phyloP scores from a whole-genome alignment of 1,140 invertebrate species.

The Reticulitermes speratus region DNA sequence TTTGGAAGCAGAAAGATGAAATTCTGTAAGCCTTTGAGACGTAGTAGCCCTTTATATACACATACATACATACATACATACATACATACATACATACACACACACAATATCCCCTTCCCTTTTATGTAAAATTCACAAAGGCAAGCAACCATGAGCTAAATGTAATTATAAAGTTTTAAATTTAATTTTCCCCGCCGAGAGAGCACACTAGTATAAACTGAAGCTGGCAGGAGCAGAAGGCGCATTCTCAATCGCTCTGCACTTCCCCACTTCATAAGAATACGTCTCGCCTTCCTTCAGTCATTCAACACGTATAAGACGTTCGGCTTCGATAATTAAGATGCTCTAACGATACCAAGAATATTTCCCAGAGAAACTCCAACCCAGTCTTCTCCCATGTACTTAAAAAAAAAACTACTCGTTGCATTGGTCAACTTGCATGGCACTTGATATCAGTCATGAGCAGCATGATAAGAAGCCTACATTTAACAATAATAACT shows the following conservation, averaged over 20 bases:
- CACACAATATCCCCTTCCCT: neutral
- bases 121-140: constrained; percentile 17
- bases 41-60: neutral
- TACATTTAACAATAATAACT: neutral
- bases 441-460: neutral
- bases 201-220: neutral
- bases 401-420: neutral
- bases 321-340: neutral
- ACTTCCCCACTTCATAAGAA: neutral
- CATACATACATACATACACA: neutral
- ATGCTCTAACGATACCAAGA: neutral
- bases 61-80: too few species aligned
- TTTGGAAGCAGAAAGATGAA: neutral
- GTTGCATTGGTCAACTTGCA: neutral
- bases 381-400: neutral
- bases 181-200: neutral
- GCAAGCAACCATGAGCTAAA: constrained; percentile 10
- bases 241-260: neutral
- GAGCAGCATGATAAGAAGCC: neutral
- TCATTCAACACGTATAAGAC: neutral
- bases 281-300: neutral
- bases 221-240: neutral
- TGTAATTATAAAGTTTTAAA: constrained; percentile 18
- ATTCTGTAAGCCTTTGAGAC: constrained; percentile 6
- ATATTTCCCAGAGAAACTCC: neutral